Conservation (phyloP, 2,113 vertebrate species). For the Petromus typicus region DNA sequence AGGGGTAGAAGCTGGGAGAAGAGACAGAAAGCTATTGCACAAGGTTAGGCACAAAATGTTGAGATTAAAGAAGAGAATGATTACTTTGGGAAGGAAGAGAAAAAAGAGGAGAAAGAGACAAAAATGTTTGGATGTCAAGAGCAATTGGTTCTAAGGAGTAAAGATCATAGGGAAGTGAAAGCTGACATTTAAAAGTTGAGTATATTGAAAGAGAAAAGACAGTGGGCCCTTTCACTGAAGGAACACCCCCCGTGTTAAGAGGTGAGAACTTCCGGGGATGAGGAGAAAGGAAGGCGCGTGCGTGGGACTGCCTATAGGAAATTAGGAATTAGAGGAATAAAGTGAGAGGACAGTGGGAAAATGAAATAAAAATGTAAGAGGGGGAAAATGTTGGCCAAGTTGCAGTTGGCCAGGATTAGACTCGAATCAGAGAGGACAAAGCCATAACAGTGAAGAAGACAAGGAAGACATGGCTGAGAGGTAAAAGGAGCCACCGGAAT, state of each 20-base stretch:
- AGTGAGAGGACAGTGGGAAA: not conserved
- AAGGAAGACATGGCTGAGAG: not conserved
- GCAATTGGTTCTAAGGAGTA: not conserved
- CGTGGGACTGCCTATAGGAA: not conserved
- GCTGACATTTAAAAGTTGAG: not conserved
- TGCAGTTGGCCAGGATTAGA: not conserved
- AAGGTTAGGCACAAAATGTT: not conserved
- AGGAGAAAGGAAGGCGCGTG: not conserved
- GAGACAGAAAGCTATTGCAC: not conserved
- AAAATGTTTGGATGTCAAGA: not conserved
- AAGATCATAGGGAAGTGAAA: not conserved
- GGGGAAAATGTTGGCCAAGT: not conserved
- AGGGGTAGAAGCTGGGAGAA: not conserved
- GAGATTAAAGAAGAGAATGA: not conserved
- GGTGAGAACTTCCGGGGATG: not conserved
- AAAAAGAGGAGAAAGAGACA: not conserved
- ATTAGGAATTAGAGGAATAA: not conserved
- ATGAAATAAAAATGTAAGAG: not conserved
- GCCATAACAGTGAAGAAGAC: not conserved
- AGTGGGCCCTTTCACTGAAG: not conserved
- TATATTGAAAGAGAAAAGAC: constrained; percentile 12
- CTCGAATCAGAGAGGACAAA: not conserved
- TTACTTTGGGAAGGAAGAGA: not conserved
- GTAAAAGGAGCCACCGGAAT: not conserved
- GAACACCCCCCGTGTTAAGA: not conserved